Percentiles rank a stretch among this genome's conserved stretches.
These are phyloP conservation scores for Vespertilio murinus DNA, from an alignment of 2,797 vertebrate genomes.

Conservation along the genomic window DNA sequence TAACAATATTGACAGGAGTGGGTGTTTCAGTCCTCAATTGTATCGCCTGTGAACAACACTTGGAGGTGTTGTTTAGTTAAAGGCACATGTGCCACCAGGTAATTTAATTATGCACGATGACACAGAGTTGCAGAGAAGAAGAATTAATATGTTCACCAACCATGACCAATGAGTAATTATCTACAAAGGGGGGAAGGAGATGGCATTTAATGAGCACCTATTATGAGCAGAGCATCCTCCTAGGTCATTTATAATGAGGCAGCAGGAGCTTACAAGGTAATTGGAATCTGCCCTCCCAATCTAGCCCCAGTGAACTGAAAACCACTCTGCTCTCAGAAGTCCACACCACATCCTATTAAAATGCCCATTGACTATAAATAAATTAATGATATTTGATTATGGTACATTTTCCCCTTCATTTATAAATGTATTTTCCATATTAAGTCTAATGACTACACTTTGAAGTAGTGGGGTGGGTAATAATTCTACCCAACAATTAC, in stretches of 20 bases:
- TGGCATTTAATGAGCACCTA: constrained; percentile 47
- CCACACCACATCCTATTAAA: background rate
- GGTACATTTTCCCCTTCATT: background rate
- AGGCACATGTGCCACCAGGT: background rate
- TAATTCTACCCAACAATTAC: background rate
- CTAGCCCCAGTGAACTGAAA: background rate
- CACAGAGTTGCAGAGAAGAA: background rate
- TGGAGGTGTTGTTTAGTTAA: background rate
- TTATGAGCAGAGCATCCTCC: background rate
- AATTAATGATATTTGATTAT: background rate
- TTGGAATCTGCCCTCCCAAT: background rate
- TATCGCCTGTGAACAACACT: background rate
- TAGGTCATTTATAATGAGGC: constrained; percentile 46
- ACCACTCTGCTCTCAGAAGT: background rate
- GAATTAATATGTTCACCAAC: background rate
- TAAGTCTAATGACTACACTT: background rate
- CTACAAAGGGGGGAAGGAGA: background rate
- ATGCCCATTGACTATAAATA: background rate
- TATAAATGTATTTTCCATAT: background rate
- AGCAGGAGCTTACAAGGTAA: background rate
- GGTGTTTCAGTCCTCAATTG: background rate
- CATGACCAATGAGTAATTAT: background rate
- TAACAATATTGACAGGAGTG: background rate
- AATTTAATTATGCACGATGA: background rate
- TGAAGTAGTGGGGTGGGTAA: background rate